Base-by-base conservation (phyloP, 2,888 invertebrate species). In the Microchrysa polita region DNA sequence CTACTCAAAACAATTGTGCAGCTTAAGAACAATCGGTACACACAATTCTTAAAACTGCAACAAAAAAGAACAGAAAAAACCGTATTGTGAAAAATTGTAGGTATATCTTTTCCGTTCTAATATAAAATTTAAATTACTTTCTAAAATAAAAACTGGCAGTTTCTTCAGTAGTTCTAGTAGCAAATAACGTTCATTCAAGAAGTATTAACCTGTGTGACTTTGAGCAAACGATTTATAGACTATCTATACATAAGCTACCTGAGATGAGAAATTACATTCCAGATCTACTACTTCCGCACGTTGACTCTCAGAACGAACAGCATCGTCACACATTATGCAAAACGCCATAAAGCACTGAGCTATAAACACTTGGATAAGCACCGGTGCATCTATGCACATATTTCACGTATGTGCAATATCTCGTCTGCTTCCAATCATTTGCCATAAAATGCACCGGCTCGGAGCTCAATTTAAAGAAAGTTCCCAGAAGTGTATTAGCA, bases 361-460 rank as follows among this genome's bases (percentile, higher is more conserved):
- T 34, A 34, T 34, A 34, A 34, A 34, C 27, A 34, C 27, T 34
- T 34, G 27, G 27, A 34, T 34, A 34, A 34, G 27, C 27, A 34
- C 27, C 27, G 27, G 27, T n/a, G 42, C 61, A 61, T 61, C 16
- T 61, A 10, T n/a, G 27, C 16, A 59, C 23, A 23, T 59, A 59
- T 23, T 22, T 12, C n/a, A 55, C 48, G 12, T 20, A 59, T 23
- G 23, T 23, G 22, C 59, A 59, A 61, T 61, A 48, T 61, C 12
- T 40, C 61, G 23, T 61, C 16, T 40, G 40, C 18, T 16, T 61
- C 9, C 34, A 61, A 34, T 16, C 61, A 61, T 61, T 61, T 61
- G 40, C 61, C 61, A 61, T 61, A 40, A 61, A 40, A 61, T 61
- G 18, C 40, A n/a, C 20, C n/a, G n/a, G n/a, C n/a, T n/a, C n/a